Evolutionary conservation across 2,797 vertebrate species (phyloP).

Genomic region (Acanthiza pusilla): DNA sequence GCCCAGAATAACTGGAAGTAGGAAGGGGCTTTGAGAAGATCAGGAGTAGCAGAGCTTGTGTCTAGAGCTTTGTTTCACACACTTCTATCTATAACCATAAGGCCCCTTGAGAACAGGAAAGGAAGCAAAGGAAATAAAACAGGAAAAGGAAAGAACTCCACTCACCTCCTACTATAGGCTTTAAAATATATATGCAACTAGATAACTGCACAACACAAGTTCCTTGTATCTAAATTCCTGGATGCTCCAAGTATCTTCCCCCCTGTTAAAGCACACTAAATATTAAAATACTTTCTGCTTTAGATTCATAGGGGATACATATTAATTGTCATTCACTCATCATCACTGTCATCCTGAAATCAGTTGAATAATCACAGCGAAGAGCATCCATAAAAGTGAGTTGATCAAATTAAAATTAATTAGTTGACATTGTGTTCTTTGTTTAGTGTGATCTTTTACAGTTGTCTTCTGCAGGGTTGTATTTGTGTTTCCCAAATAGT

Average conservation of each 20-base stretch:
- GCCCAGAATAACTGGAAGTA: background rate
- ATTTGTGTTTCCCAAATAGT: background rate
- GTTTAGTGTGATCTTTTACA: background rate
- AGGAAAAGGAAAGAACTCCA: background rate
- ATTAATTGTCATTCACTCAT: slow-evolving; percentile 15
- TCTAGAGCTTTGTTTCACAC: background rate
- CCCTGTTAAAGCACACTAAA: background rate
- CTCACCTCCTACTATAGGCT: background rate
- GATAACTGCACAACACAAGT: background rate
- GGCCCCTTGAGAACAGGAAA: background rate
- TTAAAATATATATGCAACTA: background rate
- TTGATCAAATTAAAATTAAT: slow-evolving; percentile 40
- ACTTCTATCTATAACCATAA: background rate
- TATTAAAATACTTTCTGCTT: background rate
- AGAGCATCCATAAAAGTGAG: background rate
- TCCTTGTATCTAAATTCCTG: background rate
- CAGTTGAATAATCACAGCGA: background rate
- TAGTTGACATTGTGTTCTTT: background rate
- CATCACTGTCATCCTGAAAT: background rate
- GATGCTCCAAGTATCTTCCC: background rate
- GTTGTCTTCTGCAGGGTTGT: background rate
- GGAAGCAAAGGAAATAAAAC: background rate
- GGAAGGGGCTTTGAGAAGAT: background rate
- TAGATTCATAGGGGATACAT: background rate
- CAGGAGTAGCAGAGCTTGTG: background rate